Evolutionary conservation across 2,113 vertebrate genomes (phyloP).

Genomic region (Dicrurus megarhynchus): DNA sequence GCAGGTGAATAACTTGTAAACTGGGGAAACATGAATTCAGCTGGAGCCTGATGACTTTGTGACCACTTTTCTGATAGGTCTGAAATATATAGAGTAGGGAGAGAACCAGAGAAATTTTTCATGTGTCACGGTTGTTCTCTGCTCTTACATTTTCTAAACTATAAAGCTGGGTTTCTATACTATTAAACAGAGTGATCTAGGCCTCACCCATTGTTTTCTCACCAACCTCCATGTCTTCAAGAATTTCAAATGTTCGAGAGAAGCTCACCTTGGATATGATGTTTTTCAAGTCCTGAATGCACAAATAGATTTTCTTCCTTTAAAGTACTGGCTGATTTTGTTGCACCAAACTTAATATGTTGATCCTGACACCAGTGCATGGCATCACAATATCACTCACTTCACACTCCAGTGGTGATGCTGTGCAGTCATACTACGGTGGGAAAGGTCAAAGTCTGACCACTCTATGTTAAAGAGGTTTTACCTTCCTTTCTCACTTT

Average conservation of each 20-base stretch:
- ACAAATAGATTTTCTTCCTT: background rate
- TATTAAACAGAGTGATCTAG: background rate
- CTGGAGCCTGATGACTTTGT: background rate
- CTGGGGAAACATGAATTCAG: background rate
- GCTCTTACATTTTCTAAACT: background rate
- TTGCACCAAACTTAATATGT: background rate
- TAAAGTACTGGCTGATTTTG: background rate
- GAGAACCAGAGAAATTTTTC: background rate
- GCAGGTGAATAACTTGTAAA: background rate
- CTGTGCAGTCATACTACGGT: rapidly evolving
- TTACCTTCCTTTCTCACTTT: background rate
- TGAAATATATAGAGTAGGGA: background rate
- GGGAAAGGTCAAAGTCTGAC: background rate
- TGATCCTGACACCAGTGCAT: background rate
- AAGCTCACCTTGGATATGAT: background rate
- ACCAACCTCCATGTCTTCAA: background rate
- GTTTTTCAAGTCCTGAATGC: background rate
- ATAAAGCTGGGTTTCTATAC: background rate
- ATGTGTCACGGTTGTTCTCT: rapidly evolving
- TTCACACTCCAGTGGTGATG: background rate
- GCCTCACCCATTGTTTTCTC: background rate
- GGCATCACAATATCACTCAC: background rate
- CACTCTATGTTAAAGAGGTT: background rate
- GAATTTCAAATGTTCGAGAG: background rate
- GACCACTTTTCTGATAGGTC: background rate